A percentile compares a stretch with the other conserved stretches of the same genome.
These are phyloP conservation scores for Rhingia rostrata DNA, from an alignment of 2,888 invertebrate species.

Conservation along the genomic window DNA sequence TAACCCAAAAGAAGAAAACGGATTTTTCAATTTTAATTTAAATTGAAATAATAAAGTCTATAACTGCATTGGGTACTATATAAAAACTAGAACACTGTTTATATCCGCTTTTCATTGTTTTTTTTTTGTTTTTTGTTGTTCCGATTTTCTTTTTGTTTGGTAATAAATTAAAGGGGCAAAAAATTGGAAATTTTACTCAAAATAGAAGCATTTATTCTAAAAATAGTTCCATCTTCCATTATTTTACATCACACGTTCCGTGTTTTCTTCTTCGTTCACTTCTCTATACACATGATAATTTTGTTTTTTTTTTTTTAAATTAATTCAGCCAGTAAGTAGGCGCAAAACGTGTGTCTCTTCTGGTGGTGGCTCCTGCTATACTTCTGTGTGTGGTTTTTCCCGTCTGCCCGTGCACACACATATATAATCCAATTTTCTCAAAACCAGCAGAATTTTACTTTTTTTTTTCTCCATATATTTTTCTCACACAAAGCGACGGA, in stretches of 20 bases:
- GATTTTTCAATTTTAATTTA: neutral
- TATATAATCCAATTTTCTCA: constrained; percentile 63
- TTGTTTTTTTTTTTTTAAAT: neutral
- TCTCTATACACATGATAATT: constrained; percentile 48
- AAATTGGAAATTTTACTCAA: constrained; percentile 61
- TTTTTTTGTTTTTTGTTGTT: constrained; percentile 29
- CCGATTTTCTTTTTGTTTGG: constrained; percentile 49
- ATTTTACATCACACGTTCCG: constrained; percentile 72
- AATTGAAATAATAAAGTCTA: constrained; percentile 20
- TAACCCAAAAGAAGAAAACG: constrained; percentile 58
- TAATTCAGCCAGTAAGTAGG: constrained; percentile 67
- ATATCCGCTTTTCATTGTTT: neutral
- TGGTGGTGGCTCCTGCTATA: constrained; percentile 19
- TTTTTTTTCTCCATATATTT: neutral
- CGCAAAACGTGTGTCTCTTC: constrained; percentile 70
- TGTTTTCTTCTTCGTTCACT: constrained; percentile 34
- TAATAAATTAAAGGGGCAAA: constrained; percentile 20
- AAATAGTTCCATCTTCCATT: constrained; percentile 70
- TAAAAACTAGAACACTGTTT: constrained; percentile 58
- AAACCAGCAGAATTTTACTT: constrained; percentile 48
- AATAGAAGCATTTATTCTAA: constrained; percentile 70
- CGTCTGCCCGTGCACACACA: constrained; percentile 34
- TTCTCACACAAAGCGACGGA: constrained; percentile 45
- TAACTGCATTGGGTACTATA: constrained; percentile 12
- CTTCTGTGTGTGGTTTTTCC: constrained; percentile 37